These are phyloP conservation scores for Forbesichthys papilliferus DNA, from an alignment of 2,113 vertebrate genomes.

Conservation along the genomic window DNA sequence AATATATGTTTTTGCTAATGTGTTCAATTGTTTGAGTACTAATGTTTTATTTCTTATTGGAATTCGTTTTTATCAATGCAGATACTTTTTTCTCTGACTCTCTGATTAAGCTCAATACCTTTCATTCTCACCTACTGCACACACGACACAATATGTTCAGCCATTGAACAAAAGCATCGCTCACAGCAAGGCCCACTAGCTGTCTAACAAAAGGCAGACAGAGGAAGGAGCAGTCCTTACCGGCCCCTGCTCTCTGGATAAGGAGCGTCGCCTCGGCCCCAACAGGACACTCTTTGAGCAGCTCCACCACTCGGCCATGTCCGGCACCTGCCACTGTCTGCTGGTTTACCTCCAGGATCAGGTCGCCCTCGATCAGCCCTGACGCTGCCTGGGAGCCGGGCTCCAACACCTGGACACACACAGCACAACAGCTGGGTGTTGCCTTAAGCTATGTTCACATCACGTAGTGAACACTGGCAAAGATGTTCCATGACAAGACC, in stretches of 20 bases:
- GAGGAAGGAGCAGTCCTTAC: conserved; percentile 31
- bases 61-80: too few relatives aligned
- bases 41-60: too few relatives aligned
- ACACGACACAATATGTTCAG: too few relatives aligned
- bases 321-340: conserved; percentile 94
- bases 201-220: not conserved
- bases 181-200: too few relatives aligned
- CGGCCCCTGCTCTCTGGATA: conserved; percentile 90
- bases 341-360: conserved; percentile 99
- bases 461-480: too few relatives aligned
- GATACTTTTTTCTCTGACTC: too few relatives aligned
- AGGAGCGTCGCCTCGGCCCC: conserved; percentile 93
- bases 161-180: too few relatives aligned
- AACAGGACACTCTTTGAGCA: conserved; percentile 96
- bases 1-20: too few relatives aligned
- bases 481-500: too few relatives aligned
- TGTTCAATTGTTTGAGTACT: too few relatives aligned
- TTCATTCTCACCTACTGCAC: too few relatives aligned
- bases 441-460: not conserved
- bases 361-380: conserved; percentile 95
- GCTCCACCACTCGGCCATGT: conserved; percentile 97
- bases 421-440: not conserved
- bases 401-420: conserved; percentile 84
- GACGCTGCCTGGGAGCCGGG: conserved; percentile 87
- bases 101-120: too few relatives aligned